These are phyloP conservation scores for Drosophila vallismaia DNA, from an alignment of 2,888 invertebrate species.

Conservation along the genomic window DNA sequence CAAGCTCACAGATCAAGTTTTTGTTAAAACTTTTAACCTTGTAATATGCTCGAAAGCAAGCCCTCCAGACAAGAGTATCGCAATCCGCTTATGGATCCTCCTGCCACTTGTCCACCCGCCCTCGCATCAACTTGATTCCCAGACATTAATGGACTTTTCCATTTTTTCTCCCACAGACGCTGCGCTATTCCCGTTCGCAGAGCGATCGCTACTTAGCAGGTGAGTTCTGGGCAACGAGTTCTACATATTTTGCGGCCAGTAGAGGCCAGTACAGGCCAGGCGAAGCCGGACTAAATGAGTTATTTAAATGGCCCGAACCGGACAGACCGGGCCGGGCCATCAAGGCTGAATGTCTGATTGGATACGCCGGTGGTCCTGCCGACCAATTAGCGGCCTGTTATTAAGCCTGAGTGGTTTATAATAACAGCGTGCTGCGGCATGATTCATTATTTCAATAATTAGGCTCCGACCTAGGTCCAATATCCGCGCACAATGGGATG, in stretches of 20 bases:
- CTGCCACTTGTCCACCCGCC: conserved; percentile 39
- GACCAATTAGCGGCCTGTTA: conserved; percentile 74
- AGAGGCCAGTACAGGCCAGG: conserved; percentile 7
- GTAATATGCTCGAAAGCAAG: conserved; percentile 4
- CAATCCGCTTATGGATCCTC: conserved; percentile 28
- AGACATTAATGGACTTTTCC: conserved; percentile 61
- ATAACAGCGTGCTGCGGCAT: conserved; percentile 51
- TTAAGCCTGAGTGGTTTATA: conserved; percentile 78
- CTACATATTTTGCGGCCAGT: conserved; percentile 3
- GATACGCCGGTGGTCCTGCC: conserved; percentile 72
- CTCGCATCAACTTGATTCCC: conserved; percentile 62
- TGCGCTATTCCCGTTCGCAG: conserved; percentile 84
- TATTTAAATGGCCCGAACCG: conserved; percentile 68
- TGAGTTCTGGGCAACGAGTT: conserved; percentile 68
- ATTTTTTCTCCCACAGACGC: conserved; percentile 72
- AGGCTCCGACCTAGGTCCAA: conserved; percentile 6
- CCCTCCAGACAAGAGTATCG: background rate
- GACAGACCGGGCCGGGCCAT: conserved; percentile 16
- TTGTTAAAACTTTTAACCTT: conserved; percentile 6
- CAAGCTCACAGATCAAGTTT: too few relatives aligned
- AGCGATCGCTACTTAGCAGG: conserved; percentile 84
- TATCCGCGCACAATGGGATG: background rate
- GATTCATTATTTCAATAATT: conserved; percentile 67
- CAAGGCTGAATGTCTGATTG: conserved; percentile 56
- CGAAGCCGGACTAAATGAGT: conserved; percentile 66